Conservation (phyloP, 2,113 vertebrate genomes). For the Colaptes auratus region DNA sequence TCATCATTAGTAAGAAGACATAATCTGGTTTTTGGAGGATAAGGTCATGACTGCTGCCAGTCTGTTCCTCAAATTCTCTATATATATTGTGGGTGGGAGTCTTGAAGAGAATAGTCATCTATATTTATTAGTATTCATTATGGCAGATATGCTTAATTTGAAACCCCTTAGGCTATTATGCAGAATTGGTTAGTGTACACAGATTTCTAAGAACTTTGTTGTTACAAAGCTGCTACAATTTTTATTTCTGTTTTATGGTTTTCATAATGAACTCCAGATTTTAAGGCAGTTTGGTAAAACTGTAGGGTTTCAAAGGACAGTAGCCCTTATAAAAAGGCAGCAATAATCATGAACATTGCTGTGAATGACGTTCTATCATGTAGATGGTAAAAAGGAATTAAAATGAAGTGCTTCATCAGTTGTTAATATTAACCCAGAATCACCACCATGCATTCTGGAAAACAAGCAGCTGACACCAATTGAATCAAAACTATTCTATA, state of each 20-base stretch:
- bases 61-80: not conserved
- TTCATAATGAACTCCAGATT: too few relatives aligned
- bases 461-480: not conserved
- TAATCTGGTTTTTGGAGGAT: not conserved
- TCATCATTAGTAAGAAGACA: not conserved
- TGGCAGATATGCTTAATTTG: slow-evolving; percentile 30
- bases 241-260: too few relatives aligned
- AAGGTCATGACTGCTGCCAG: not conserved
- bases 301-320: too few relatives aligned
- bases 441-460: not conserved
- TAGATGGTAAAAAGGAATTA: too few relatives aligned
- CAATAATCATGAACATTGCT: too few relatives aligned
- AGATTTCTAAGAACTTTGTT: slow-evolving; percentile 55
- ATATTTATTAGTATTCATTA: slow-evolving; percentile 66
- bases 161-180: slow-evolving; percentile 47
- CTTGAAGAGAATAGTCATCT: not conserved
- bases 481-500: not conserved
- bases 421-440: not conserved
- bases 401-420: too few relatives aligned
- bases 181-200: slow-evolving; percentile 34
- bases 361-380: too few relatives aligned
- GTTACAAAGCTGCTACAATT: slow-evolving; percentile 45
- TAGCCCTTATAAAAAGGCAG: too few relatives aligned
- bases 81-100: not conserved
- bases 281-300: too few relatives aligned